Conservation (phyloP, 2,113 vertebrate species). For the Rhinoptilus africanus region DNA sequence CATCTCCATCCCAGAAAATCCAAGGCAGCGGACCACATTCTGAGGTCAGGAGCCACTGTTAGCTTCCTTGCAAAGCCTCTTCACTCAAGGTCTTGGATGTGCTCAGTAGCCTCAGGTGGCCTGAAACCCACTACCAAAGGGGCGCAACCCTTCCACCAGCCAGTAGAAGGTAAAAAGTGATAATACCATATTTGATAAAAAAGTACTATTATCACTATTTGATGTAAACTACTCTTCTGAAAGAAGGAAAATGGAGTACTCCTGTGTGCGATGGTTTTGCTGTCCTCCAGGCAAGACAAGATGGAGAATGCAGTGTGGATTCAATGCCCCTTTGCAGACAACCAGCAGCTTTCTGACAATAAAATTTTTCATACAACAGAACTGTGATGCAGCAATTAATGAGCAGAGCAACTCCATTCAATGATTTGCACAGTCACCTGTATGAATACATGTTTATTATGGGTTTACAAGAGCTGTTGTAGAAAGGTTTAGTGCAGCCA, state of each 20-base stretch:
- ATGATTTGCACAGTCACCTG: background rate
- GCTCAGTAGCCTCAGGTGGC: background rate
- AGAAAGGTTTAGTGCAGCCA: background rate
- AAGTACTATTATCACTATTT: background rate
- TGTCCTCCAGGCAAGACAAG: background rate
- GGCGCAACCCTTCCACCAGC: background rate
- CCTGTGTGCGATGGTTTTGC: background rate
- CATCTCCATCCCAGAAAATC: background rate
- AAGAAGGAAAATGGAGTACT: background rate
- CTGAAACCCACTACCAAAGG: background rate
- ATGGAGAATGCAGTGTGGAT: background rate
- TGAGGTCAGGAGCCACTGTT: background rate
- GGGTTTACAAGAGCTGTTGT: background rate
- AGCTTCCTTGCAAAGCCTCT: background rate
- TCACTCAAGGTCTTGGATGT: background rate
- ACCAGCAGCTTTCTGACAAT: background rate
- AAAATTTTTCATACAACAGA: background rate
- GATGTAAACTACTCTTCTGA: background rate
- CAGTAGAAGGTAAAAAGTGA: background rate
- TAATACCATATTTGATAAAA: background rate
- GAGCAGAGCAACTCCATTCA: background rate
- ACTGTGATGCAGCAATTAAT: background rate
- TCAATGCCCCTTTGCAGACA: background rate
- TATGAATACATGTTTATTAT: background rate
- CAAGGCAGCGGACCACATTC: background rate